phyloP scores from a whole-genome alignment of 2,113 vertebrate genomes.

The cattle (Bos taurus) region ARS-UCD2.0 NC_037357.1:880001-880500 shows the following conservation, averaged over 20 bases:
- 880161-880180: neutral
- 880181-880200: neutral
- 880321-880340: neutral
- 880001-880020: neutral
- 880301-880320: neutral
- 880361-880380: neutral
- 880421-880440: neutral
- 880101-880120: neutral
- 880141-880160: neutral
- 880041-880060: neutral
- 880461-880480: neutral
- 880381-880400: neutral
- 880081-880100: neutral
- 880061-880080: neutral
- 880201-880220: neutral
- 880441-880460: neutral
- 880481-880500: neutral
- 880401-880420: neutral
- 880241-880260: neutral
- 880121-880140: neutral
- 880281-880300: neutral
- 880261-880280: neutral
- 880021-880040: neutral
- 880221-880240: neutral
- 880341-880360: neutral